phyloP scores from a whole-genome alignment of 2,888 invertebrate genomes.

The Caenorhabditis macrosperma region DNA sequence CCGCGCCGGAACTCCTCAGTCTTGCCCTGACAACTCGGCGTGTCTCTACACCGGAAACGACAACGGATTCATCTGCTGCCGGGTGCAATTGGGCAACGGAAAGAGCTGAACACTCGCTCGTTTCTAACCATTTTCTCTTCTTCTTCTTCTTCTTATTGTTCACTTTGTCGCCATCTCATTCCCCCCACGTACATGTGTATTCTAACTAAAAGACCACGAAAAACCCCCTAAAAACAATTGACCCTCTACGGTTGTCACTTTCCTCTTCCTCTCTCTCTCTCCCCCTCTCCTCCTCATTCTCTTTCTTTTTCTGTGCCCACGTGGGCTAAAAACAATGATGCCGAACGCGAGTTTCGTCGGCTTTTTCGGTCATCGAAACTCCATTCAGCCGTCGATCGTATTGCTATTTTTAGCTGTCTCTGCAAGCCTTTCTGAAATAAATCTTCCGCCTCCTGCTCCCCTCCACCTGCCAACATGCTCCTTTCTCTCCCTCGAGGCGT shows the following conservation, averaged over 20 bases:
- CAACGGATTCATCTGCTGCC: slow-evolving; percentile 79
- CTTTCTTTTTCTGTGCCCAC: slow-evolving; percentile 6
- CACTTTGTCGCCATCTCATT: slow-evolving; percentile 50
- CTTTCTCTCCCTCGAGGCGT: background rate
- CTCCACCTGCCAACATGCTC: slow-evolving; percentile 1
- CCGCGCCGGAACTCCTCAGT: slow-evolving; percentile 77
- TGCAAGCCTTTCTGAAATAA: slow-evolving; percentile 2
- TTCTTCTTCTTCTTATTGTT: slow-evolving; percentile 20
- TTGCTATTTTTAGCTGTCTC: slow-evolving; percentile 44
- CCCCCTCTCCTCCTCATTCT: slow-evolving; percentile 9
- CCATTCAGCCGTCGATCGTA: slow-evolving; percentile 29
- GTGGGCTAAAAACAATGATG: slow-evolving; percentile 3
- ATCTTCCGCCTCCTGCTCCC: background rate
- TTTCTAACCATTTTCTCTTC: background rate
- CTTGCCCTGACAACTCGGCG: slow-evolving; percentile 77
- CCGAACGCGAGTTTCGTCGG: background rate
- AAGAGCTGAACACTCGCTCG: slow-evolving; percentile 42
- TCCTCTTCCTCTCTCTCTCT: background rate
- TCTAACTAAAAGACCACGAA: slow-evolving; percentile 17
- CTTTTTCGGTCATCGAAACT: background rate
- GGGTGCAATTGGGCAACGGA: slow-evolving; percentile 74
- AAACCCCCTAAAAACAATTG: slow-evolving; percentile 9
- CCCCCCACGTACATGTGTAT: slow-evolving; percentile 49
- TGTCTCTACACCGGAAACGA: slow-evolving; percentile 79
- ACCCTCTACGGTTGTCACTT: slow-evolving; percentile 27